These are phyloP conservation scores for Falcaria lacertinaria DNA, from an alignment of 2,888 invertebrate genomes.

Conservation along the genomic window DNA sequence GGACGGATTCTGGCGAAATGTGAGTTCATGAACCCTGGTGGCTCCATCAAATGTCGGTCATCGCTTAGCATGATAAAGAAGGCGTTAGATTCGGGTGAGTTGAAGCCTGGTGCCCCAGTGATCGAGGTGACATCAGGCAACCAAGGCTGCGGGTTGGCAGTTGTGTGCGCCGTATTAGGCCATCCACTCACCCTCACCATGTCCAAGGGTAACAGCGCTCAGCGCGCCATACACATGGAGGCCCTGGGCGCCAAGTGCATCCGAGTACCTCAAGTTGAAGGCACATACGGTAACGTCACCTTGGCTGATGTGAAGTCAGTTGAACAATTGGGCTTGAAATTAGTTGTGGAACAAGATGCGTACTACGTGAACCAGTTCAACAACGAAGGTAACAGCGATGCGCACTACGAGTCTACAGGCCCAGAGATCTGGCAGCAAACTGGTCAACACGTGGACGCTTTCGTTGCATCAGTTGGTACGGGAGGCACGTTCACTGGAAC, in stretches of 20 bases:
- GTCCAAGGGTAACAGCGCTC: slow-evolving; percentile 68
- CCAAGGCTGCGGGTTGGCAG: slow-evolving; percentile 68
- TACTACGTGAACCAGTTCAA: slow-evolving; percentile 67
- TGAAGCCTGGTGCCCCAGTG: slow-evolving; percentile 56
- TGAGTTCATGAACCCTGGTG: slow-evolving; percentile 73
- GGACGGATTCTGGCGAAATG: slow-evolving; percentile 69
- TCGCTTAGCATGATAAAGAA: slow-evolving; percentile 59
- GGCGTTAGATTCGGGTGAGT: slow-evolving; percentile 45
- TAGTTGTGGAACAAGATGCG: slow-evolving; percentile 52
- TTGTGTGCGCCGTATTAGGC: slow-evolving; percentile 63
- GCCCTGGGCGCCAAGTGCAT: slow-evolving; percentile 66
- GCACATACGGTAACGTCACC: slow-evolving; percentile 67
- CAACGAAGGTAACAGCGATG: slow-evolving; percentile 48
- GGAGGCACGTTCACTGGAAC: slow-evolving; percentile 66
- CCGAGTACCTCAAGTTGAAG: slow-evolving; percentile 66
- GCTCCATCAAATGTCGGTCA: slow-evolving; percentile 67
- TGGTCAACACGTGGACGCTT: slow-evolving; percentile 62
- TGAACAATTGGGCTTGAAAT: slow-evolving; percentile 48
- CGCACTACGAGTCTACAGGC: slow-evolving; percentile 66
- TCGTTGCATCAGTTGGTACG: slow-evolving; percentile 64
- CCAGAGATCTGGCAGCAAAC: slow-evolving; percentile 73
- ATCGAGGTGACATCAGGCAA: slow-evolving; percentile 70
- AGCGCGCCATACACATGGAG: slow-evolving; percentile 70
- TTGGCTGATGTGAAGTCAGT: slow-evolving; percentile 59
- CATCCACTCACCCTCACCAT: slow-evolving; percentile 66